Evolutionary conservation across 1,140 invertebrate genomes (phyloP).

Genomic region (Pogonomyrmex barbatus): DNA sequence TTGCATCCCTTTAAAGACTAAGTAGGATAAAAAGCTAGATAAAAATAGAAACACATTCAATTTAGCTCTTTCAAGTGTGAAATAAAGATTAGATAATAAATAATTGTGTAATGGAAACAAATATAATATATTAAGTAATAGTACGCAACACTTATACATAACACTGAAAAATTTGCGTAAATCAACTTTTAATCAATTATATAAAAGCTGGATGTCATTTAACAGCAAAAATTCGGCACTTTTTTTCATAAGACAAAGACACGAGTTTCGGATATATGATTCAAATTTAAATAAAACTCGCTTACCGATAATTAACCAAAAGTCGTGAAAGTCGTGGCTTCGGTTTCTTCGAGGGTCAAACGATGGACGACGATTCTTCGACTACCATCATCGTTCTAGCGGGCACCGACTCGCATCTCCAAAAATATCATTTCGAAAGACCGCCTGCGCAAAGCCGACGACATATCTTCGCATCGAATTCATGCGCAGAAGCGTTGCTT

Average conservation of each 20-base stretch:
- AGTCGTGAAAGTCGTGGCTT: conserved; percentile 46
- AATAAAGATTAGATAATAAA: not conserved
- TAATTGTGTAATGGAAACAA: not conserved
- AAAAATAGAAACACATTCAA: conserved; percentile 9
- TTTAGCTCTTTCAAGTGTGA: not conserved
- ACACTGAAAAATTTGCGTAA: not conserved
- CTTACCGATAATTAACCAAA: conserved; percentile 67
- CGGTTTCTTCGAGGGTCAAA: conserved; percentile 64
- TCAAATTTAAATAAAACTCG: not conserved
- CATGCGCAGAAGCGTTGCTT: conserved; percentile 57
- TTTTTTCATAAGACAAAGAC: not conserved
- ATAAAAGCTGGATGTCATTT: not conserved
- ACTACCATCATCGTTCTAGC: conserved; percentile 62
- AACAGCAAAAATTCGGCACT: not conserved
- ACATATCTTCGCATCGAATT: conserved; percentile 4
- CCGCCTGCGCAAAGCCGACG: conserved; percentile 68
- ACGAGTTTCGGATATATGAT: not conserved
- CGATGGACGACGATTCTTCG: conserved; percentile 53
- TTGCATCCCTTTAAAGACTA: conserved; percentile 21
- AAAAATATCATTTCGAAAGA: conserved; percentile 77
- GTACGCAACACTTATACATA: not conserved
- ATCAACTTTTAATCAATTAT: not conserved
- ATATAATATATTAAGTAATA: not conserved
- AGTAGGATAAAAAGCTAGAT: conserved; percentile 24
- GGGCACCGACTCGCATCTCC: conserved; percentile 71